Conservation (phyloP, 2,888 invertebrate species). For the Mythimna albipuncta region DNA sequence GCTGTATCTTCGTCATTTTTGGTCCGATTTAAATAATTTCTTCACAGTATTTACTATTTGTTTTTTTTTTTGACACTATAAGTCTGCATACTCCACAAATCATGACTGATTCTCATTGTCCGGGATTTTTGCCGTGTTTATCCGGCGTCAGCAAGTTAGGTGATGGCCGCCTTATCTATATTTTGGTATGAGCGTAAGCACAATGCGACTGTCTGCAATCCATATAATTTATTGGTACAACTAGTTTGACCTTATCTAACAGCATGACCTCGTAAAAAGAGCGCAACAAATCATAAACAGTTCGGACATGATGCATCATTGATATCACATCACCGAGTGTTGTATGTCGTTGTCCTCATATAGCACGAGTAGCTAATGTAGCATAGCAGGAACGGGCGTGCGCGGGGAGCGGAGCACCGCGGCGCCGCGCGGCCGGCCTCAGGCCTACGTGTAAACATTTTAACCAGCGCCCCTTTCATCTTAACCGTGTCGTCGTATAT, state of each 20-base stretch:
- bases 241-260: neutral
- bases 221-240: neutral
- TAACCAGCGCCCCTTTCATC: constrained; percentile 60
- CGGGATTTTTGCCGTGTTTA: too few species aligned
- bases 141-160: too few species aligned
- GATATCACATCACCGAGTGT: neutral
- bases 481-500: constrained; percentile 49
- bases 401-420: neutral
- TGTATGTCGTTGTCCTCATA: constrained; percentile 51
- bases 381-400: neutral
- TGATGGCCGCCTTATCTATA: too few species aligned
- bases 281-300: neutral
- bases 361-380: constrained; percentile 5
- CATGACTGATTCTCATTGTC: too few species aligned
- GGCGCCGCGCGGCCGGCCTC: constrained; percentile 31
- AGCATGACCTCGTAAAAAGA: neutral
- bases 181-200: neutral
- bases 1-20: too few species aligned
- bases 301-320: neutral
- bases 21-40: too few species aligned
- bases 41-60: too few species aligned
- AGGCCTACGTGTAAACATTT: constrained; percentile 58
- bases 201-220: neutral
- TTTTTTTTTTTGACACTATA: too few species aligned
- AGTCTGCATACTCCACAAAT: too few species aligned